Evolutionary conservation across 2,113 vertebrate genomes (phyloP).

Genomic region (Microtus ochrogaster): DNA sequence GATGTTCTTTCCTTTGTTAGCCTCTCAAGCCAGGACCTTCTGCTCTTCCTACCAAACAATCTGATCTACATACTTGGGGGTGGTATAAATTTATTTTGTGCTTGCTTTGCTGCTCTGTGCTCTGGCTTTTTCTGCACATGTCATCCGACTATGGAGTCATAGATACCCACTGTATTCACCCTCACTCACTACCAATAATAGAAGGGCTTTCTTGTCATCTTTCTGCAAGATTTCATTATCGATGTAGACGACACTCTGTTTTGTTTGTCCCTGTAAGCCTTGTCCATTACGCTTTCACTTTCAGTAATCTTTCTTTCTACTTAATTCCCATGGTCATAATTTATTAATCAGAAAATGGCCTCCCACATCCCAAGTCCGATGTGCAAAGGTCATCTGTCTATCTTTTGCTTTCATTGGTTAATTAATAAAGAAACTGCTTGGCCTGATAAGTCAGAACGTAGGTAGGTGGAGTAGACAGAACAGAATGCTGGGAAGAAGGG

Average conservation of each 20-base stretch:
- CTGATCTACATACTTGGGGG: neutral
- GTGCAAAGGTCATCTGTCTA: too few relatives aligned
- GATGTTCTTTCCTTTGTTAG: neutral
- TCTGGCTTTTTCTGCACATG: neutral
- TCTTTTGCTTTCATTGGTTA: too few relatives aligned
- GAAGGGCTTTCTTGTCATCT: neutral
- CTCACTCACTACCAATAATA: neutral
- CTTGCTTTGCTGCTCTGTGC: neutral
- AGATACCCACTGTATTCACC: neutral
- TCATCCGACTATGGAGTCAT: neutral
- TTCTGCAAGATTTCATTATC: constrained; percentile 13
- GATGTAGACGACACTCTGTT: neutral
- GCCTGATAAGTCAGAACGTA: too few relatives aligned
- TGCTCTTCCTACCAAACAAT: neutral
- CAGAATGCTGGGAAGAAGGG: too few relatives aligned
- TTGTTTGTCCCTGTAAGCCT: too few relatives aligned
- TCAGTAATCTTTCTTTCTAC: neutral
- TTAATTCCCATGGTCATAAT: neutral
- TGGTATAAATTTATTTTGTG: neutral
- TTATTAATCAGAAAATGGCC: neutral
- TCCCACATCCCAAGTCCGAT: neutral
- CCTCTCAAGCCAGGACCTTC: neutral
- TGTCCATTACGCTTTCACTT: neutral
- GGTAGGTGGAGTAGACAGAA: too few relatives aligned
- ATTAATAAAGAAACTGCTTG: too few relatives aligned